Base-by-base conservation (phyloP, 2,797 vertebrate species). In the Xenentodon cancila region DNA sequence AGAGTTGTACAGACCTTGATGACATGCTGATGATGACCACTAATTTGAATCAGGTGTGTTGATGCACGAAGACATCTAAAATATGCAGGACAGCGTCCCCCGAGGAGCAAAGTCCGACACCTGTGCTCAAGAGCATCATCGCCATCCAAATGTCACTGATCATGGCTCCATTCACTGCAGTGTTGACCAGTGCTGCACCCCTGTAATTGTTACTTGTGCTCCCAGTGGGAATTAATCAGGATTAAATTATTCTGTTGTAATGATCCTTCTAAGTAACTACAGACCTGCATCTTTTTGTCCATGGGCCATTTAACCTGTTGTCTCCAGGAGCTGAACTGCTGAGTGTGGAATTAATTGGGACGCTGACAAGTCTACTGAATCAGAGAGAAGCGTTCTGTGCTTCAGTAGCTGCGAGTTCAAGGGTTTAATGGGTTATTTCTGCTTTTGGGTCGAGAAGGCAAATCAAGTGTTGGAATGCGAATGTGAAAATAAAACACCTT, bases 361-460 rank as follows among this genome's bases (percentile, higher is more conserved):
- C 20, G 17, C 64, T 77, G 77, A 76, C 59, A 68, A 79, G 66
- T 60, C 67, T 54, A 75, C 27, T 3, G 51, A 53, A 68, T 25
- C 25, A 3, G 25, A 25, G 25, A 3, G 25, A 25, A 25, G 74
- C 62, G 5, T 48, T 71, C 79, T 68, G 67, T 50, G 80, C 59
- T 59, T 40, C 65, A 34, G 21, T 17, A 60, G 67, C 79, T 59
- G 45, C 52, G 49, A 66, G 78, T 69, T 72, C 62, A 61, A 70
- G 59, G 58, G 59, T 78, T 71, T 74, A 75, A 81, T 78, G 64
- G 69, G 45, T 59, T 22, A 51, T 69, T 78, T 56, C 66, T 59
- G 22, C 61, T 70, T 60, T 1, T 55, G 57, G 52, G 30, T 71
- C 51, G 57, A 9, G 32, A 58, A 53, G 47, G 25, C 19, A 72